Evolutionary conservation across 2,888 invertebrate species (phyloP), one percentile per base, ranked within the genome.

Genomic region (Cheilosia scutellata): DNA sequence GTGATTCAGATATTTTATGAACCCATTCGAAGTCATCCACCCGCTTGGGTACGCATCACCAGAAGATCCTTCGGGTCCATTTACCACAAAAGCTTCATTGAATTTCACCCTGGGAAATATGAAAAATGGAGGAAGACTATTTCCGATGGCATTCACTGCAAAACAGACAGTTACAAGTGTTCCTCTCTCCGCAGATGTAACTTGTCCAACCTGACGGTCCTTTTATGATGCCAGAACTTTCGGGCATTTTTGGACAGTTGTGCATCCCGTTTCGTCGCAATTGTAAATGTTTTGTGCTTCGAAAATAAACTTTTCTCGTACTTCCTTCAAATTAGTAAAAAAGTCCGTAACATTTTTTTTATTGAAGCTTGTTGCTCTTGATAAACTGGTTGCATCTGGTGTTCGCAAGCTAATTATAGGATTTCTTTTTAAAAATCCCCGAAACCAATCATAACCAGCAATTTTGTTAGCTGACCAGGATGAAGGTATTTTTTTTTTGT

Each of bases 11-110:
- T 25, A 40, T 51, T 55, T 55, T 27, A 37, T 25, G 55, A 68
- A 68, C 20, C 20, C 25, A 55, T 55, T 51, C 11, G 68, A 29
- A 33, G 42, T 68, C 55, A 55, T 55, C 68, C 68, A 68, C 42
- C 68, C 68, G 53, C 31, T 58, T 27, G 47, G 44, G 20, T 5
- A 25, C 7, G 49, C 13, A 13, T n/a, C n/a, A 13, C 44, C 44
- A 13, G 5, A 13, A 44, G 44, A 44, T 44, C 16, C 44, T 16
- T 44, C 13, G 5, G 44, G 5, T 5, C n/a, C 44, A 44, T 16
- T 5, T n/a, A 2, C 16, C 13, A 44, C 13, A 16, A 44, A 44
- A 44, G 13, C 4, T n/a, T 16, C 5, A 2, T 44, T 44, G 44
- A 3, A 44, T n/a, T 40, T 7, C 0, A 40, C 40, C 13, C 40